Evolutionary conservation across 1,140 invertebrate genomes (phyloP), one percentile per base, ranked within the genome.

Genomic region (Drosophila murphyi): DNA sequence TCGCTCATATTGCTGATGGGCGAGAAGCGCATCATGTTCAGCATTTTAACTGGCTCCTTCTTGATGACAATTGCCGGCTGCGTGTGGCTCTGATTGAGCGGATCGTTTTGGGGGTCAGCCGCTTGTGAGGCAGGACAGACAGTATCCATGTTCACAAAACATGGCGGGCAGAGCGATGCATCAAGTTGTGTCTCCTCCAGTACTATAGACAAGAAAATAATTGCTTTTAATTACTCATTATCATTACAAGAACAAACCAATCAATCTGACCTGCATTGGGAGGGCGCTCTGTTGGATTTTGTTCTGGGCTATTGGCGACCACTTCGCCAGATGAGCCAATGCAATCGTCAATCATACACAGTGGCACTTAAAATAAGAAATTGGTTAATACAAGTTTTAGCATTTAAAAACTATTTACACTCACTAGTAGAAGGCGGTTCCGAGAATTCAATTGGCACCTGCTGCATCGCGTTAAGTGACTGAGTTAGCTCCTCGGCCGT

Each of bases 71-170:
- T 20, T 56, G 32, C 37, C 35, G 5, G 0, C 12, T 12, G 31
- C 20, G n/a, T 5, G 8, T 4, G 3, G 29, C 20, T 54, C 7
- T 63, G 28, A 29, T 64, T 45, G 0, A 75, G 72, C 20, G 72
- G 72, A 54, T 75, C 72, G 28, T 7, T 52, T 47, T 47, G 31
- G 5, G 5, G 4, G 10, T 71, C 47, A 4, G 31, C 6, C 2
- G 12, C 12, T 8, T 63, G 59, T 0, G 72, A 52, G 4, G 60
- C 51, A 1, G 68, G 59, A 2, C 39, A 63, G 5, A 64, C 60
- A 54, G 10, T 41, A 6, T 47, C 28, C 0, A 71, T 59, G 39
- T 75, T 60, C 52, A 75, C 72, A 31, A 75, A 75, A n/a, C 32
- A 54, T 2, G 32, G 4, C 32, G 45, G n/a, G 8, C n/a, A 3